These are phyloP conservation scores for Sula dactylatra DNA, from an alignment of 2,113 vertebrate genomes.

Conservation along the genomic window DNA sequence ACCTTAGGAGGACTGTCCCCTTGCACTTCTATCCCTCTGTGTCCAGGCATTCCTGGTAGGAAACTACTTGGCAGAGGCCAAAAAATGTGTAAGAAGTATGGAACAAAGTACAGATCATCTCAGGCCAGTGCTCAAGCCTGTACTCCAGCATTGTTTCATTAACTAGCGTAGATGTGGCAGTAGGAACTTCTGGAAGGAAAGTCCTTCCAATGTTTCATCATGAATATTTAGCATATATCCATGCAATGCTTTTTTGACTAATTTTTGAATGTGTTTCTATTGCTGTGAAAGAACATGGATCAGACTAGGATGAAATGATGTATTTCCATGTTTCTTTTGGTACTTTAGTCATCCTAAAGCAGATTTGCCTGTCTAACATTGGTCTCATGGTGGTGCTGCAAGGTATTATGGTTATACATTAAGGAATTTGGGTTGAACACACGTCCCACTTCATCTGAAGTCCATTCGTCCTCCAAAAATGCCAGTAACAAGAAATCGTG, in stretches of 20 bases:
- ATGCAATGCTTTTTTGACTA: neutral
- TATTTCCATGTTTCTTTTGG: neutral
- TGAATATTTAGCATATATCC: neutral
- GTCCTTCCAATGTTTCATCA: neutral
- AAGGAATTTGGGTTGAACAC: neutral
- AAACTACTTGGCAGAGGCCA: neutral
- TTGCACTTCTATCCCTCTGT: neutral
- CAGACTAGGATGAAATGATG: neutral
- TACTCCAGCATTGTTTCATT: neutral
- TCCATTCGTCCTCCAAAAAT: neutral
- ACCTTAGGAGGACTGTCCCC: neutral
- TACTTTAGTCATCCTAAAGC: neutral
- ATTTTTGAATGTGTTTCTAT: neutral
- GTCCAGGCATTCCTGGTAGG: no score
- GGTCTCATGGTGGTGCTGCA: neutral
- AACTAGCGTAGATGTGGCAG: neutral
- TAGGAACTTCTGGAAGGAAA: neutral
- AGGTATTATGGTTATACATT: neutral
- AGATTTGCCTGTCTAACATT: neutral
- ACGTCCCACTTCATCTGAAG: neutral
- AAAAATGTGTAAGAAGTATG: neutral
- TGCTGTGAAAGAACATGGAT: neutral
- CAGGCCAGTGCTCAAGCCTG: neutral
- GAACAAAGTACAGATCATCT: neutral
- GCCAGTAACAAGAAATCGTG: neutral